phyloP scores from a whole-genome alignment of 2,888 invertebrate species.

The Cataglyphis livida region DNA sequence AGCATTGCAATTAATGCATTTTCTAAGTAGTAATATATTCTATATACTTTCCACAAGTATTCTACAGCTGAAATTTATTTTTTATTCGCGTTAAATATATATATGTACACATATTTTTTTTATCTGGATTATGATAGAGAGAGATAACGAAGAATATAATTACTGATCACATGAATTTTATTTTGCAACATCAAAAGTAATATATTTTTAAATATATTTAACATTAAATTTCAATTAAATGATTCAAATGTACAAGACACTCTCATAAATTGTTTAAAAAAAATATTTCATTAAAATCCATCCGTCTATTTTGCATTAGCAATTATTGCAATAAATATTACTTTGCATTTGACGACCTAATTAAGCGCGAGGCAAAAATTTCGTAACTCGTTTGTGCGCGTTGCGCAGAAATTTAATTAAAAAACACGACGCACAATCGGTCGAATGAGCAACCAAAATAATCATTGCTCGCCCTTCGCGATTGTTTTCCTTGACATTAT shows the following conservation, averaged over 20 bases:
- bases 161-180: too few species aligned
- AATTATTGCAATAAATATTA: conserved; percentile 7
- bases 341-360: background rate
- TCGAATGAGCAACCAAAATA: conserved; percentile 28
- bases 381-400: conserved; percentile 12
- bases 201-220: background rate
- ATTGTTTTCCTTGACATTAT: conserved; percentile 56
- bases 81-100: background rate
- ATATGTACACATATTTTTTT: background rate
- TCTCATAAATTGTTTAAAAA: background rate
- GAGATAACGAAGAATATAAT: background rate
- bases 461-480: conserved; percentile 33
- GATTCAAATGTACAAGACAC: background rate
- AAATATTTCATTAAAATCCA: background rate
- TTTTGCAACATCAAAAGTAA: background rate
- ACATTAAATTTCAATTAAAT: background rate
- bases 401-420: conserved; percentile 31
- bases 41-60: background rate
- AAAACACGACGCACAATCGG: background rate
- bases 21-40: background rate
- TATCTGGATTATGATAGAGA: background rate
- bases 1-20: background rate
- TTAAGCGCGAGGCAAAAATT: background rate
- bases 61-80: background rate
- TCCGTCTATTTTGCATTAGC: background rate